These are phyloP conservation scores for Anolis sagrei DNA, from an alignment of 2,113 vertebrate genomes.

Conservation along the genomic window DNA sequence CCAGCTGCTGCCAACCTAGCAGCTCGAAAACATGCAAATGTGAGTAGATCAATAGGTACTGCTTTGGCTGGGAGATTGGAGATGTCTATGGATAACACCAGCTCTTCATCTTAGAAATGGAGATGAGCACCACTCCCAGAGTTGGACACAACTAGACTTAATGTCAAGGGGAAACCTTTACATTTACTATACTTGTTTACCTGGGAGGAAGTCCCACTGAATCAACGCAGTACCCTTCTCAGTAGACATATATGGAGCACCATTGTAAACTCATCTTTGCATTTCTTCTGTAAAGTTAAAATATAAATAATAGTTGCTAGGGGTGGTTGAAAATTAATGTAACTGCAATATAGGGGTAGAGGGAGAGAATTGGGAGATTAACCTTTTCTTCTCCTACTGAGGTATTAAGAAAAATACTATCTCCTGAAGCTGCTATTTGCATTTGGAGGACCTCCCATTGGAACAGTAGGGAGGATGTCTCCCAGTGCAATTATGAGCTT, in stretches of 20 bases:
- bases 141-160: no score
- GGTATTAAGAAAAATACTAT: background rate
- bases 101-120: no score
- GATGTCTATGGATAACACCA: no score
- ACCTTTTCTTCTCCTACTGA: background rate
- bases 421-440: background rate
- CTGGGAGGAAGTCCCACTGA: background rate
- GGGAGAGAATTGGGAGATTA: background rate
- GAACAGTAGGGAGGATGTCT: background rate
- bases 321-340: background rate
- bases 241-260: background rate
- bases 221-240: background rate
- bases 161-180: no score
- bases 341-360: background rate
- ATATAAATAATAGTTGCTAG: background rate
- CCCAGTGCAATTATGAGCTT: background rate
- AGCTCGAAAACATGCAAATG: no score
- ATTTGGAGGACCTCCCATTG: background rate
- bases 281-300: background rate
- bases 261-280: background rate
- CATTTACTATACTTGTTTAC: background rate
- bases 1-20: no score
- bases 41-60: no score
- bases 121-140: no score
- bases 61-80: no score